Conservation (phyloP, 2,113 vertebrate species). For the Cyanoramphus novaezelandiae region DNA sequence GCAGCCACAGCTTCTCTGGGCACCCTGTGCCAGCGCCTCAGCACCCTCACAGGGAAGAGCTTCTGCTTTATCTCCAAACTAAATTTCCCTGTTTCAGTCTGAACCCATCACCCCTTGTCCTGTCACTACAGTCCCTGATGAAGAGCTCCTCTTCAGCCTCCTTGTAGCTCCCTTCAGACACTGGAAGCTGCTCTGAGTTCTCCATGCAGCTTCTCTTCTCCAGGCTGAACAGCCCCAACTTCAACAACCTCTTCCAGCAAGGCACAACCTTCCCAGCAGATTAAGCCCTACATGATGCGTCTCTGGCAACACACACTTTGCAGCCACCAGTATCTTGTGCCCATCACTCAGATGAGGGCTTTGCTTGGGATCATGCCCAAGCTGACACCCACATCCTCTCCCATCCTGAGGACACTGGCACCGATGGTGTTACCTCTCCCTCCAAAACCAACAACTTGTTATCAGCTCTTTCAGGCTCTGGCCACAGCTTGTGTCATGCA, state of each 20-base stretch:
- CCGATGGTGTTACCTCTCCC: neutral
- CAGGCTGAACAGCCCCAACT: neutral
- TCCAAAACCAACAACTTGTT: neutral
- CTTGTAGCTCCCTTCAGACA: neutral
- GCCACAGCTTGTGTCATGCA: neutral
- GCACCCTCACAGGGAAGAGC: no score
- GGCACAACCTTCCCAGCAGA: neutral
- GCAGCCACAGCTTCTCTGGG: neutral
- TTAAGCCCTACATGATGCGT: neutral
- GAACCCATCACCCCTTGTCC: neutral
- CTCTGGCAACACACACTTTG: rapidly evolving
- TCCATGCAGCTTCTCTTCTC: neutral
- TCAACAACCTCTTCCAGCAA: neutral
- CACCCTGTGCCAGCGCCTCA: no score
- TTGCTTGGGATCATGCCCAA: neutral
- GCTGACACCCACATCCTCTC: neutral
- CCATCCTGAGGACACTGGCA: neutral
- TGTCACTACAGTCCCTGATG: neutral
- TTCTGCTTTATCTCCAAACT: no score
- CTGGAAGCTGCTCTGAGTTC: neutral
- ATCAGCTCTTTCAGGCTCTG: neutral
- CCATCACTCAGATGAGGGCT: neutral
- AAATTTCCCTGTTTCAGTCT: neutral
- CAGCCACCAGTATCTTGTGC: no score
- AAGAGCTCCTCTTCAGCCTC: neutral